Percentiles rank a stretch among this genome's conserved stretches.
These are phyloP conservation scores for Blastomussa wellsi DNA, from an alignment of 92 coral and sea anemone genomes.

Conservation along the genomic window DNA sequence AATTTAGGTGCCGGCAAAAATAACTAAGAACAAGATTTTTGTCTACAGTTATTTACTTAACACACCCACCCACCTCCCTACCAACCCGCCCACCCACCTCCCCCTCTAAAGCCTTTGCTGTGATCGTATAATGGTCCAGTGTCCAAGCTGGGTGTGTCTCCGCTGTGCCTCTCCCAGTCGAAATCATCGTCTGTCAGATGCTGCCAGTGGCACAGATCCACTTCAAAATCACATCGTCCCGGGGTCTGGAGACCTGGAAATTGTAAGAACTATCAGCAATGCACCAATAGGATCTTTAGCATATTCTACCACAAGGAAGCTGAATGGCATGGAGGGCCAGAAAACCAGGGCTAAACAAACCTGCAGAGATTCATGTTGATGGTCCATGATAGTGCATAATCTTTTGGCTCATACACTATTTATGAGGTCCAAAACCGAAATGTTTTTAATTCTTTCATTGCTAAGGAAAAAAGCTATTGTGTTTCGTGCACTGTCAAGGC, in stretches of 20 bases:
- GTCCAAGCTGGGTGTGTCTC: slow-evolving; percentile 52
- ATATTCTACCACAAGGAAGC: background rate
- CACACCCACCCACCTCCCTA: too few species aligned
- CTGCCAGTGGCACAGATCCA: slow-evolving; percentile 75
- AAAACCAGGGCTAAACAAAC: too few species aligned
- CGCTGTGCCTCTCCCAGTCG: slow-evolving; percentile 70
- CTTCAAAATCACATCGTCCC: slow-evolving; percentile 88
- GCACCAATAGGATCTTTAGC: background rate
- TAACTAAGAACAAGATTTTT: too few species aligned
- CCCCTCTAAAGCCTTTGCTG: slow-evolving; percentile 69
- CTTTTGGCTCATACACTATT: too few species aligned
- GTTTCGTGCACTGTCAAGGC: too few species aligned
- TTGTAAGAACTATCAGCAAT: background rate
- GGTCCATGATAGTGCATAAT: too few species aligned
- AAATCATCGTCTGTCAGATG: slow-evolving; percentile 77
- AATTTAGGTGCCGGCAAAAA: too few species aligned
- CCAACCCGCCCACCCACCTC: slow-evolving; percentile 28
- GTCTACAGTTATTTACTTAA: background rate
- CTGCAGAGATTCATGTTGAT: too few species aligned
- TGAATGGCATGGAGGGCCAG: too few species aligned
- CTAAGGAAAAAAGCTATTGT: too few species aligned
- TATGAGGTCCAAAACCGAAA: too few species aligned
- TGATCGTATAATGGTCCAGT: slow-evolving; percentile 91
- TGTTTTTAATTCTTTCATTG: too few species aligned
- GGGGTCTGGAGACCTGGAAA: slow-evolving; percentile 60